phyloP scores from a whole-genome alignment of 2,888 invertebrate species.

The Cerceris rybyensis region DNA sequence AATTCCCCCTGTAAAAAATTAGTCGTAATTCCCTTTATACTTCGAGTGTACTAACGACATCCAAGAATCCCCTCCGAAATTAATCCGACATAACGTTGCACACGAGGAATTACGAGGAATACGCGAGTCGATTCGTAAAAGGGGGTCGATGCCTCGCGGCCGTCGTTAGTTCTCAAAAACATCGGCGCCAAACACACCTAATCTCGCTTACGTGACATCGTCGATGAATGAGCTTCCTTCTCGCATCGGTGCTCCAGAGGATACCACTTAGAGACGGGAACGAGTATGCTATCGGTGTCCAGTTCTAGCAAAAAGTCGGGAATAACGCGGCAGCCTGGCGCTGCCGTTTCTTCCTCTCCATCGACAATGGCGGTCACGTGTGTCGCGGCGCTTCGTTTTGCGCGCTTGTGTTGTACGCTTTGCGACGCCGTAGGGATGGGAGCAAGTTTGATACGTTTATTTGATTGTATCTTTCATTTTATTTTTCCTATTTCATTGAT shows the following conservation, averaged over 20 bases:
- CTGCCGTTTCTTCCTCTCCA: slow-evolving; percentile 61
- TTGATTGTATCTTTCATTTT: not conserved
- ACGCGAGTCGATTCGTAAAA: too few species aligned
- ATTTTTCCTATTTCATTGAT: too few species aligned
- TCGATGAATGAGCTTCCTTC: slow-evolving; percentile 51
- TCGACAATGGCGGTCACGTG: slow-evolving; percentile 77
- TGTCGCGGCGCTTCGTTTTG: slow-evolving; percentile 58
- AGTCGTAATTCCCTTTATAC: too few species aligned
- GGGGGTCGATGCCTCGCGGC: too few species aligned
- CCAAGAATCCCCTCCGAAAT: too few species aligned
- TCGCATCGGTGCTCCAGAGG: slow-evolving; percentile 19
- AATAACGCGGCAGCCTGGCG: slow-evolving; percentile 71
- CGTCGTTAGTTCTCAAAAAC: slow-evolving; percentile 35
- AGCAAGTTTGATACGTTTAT: not conserved
- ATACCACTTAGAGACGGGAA: slow-evolving; percentile 32
- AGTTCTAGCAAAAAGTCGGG: slow-evolving; percentile 61
- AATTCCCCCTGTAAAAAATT: too few species aligned
- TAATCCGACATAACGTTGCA: too few species aligned
- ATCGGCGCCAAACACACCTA: slow-evolving; percentile 52
- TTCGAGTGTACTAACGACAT: too few species aligned
- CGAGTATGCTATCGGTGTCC: slow-evolving; percentile 54
- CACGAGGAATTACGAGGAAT: too few species aligned
- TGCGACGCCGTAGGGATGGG: not conserved
- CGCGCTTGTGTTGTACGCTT: slow-evolving; percentile 17
- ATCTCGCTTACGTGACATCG: slow-evolving; percentile 54